Percentiles rank a stretch among this genome's conserved stretches.
phyloP scores from a whole-genome alignment of 2,797 vertebrate species.

The Epinephelus coioides region DNA sequence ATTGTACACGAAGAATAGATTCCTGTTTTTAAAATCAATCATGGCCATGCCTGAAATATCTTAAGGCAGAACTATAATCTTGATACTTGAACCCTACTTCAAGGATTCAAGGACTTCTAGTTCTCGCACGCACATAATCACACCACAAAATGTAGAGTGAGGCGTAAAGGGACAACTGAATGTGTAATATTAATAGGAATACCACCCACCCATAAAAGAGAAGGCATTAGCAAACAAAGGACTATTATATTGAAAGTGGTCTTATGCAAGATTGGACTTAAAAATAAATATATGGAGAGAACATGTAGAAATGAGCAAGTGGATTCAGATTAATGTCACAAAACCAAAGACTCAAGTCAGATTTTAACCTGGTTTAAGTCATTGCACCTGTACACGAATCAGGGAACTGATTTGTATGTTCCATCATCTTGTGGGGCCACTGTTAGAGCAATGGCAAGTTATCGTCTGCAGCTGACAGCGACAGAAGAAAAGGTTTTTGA shows the following conservation, averaged over 20 bases:
- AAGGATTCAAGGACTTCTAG: not conserved
- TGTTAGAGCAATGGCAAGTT: no score
- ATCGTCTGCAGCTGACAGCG: no score
- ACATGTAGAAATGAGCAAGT: no score
- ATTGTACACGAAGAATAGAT: not conserved
- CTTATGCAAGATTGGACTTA: no score
- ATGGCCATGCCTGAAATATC: not conserved
- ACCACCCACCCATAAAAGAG: not conserved
- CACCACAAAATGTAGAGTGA: not conserved
- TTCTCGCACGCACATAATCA: not conserved
- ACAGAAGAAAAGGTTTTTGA: no score
- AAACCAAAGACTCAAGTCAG: not conserved
- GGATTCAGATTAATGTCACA: no score
- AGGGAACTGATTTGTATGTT: no score
- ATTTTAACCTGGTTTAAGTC: not conserved
- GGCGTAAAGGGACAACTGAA: not conserved
- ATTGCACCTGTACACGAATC: not conserved
- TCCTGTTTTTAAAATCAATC: not conserved
- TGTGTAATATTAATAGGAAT: not conserved
- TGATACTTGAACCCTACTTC: not conserved
- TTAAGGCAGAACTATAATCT: not conserved
- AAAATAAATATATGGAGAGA: no score
- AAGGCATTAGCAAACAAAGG: conserved; percentile 4
- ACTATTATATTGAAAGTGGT: not conserved
- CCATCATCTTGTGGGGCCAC: no score